These are phyloP conservation scores for Agrotis segetum DNA, from an alignment of 2,888 invertebrate species.

Conservation along the genomic window DNA sequence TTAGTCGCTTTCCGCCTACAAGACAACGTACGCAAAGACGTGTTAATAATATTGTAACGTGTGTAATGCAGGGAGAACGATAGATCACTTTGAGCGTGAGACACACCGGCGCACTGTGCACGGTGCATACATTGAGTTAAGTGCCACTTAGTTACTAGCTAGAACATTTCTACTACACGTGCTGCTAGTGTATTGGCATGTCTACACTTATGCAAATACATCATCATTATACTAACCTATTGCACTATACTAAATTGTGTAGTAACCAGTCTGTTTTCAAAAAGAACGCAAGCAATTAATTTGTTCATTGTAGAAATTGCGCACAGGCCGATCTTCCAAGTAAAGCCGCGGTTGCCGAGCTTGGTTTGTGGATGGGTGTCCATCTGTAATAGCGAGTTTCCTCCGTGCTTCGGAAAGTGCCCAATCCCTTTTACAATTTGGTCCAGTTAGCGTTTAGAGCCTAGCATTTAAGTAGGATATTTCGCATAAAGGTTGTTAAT, in stretches of 20 bases:
- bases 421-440: no score
- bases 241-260: neutral
- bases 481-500: no score
- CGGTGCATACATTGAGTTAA: slow-evolving; percentile 52
- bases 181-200: slow-evolving; percentile 39
- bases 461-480: no score
- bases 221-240: slow-evolving; percentile 1
- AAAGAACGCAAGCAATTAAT: neutral
- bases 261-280: neutral
- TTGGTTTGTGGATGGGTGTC: no score
- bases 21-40: slow-evolving; percentile 14
- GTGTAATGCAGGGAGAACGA: slow-evolving; percentile 42
- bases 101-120: slow-evolving; percentile 38
- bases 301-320: no score
- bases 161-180: slow-evolving; percentile 42
- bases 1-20: neutral
- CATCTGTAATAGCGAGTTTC: no score
- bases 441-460: no score
- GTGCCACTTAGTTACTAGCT: slow-evolving; percentile 54
- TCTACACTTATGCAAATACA: slow-evolving; percentile 44
- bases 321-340: no score
- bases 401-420: no score
- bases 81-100: slow-evolving; percentile 48
- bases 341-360: no score
- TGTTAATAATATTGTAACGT: slow-evolving; percentile 37